These are phyloP conservation scores for Eueremaeus valkanovi DNA, from an alignment of 2,888 invertebrate genomes.

Conservation along the genomic window DNA sequence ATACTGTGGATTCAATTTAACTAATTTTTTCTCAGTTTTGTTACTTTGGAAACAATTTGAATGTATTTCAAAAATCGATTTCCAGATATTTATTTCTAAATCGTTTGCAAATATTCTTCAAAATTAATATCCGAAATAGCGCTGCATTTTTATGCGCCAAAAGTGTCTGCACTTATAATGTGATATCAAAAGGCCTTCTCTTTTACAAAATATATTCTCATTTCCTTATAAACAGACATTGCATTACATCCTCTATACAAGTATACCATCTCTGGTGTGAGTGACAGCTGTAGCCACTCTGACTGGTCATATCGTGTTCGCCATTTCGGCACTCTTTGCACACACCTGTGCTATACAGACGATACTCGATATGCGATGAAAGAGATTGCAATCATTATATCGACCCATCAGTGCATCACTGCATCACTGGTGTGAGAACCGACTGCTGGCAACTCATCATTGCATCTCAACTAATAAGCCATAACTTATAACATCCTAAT, in stretches of 20 bases:
- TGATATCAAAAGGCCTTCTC: not conserved
- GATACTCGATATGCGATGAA: not conserved
- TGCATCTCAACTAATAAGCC: too few species aligned
- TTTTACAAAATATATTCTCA: conserved; percentile 35
- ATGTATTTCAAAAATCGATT: too few species aligned
- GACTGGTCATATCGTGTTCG: not conserved
- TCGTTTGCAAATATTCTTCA: not conserved
- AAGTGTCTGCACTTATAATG: conserved; percentile 23
- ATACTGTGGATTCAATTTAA: too few species aligned
- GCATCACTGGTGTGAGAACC: conserved; percentile 8
- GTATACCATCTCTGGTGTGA: conserved; percentile 16
- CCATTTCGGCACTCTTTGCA: not conserved
- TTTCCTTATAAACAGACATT: conserved; percentile 31
- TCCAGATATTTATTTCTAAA: not conserved
- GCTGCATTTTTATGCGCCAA: conserved; percentile 1
- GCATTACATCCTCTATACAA: not conserved
- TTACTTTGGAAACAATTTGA: too few species aligned
- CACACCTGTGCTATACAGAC: conserved; percentile 33
- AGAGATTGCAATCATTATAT: conserved; percentile 22
- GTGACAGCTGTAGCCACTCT: conserved; percentile 29
- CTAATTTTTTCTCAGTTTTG: too few species aligned
- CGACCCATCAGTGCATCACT: not conserved
- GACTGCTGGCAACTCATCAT: too few species aligned
- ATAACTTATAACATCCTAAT: too few species aligned
- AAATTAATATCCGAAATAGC: conserved; percentile 22